A percentile compares a stretch with the other conserved stretches of the same genome.
Conservation (phyloP, 2,797 vertebrate genomes). For the Taenioides sp. region DNA sequence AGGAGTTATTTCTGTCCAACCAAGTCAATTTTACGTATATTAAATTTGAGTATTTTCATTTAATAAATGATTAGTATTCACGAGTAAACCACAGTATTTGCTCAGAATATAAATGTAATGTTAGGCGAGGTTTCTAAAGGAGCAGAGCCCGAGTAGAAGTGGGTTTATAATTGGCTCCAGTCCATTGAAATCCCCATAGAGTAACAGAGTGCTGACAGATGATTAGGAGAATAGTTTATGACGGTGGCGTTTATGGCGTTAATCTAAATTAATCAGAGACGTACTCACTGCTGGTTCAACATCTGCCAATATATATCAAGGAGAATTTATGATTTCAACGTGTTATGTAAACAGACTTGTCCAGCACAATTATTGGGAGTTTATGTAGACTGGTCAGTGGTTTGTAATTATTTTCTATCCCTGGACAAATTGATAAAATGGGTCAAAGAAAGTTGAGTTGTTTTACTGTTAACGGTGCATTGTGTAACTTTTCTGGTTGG, state of each 20-base stretch:
- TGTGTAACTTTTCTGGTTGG: no score
- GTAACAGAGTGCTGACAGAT: not conserved
- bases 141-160: not conserved
- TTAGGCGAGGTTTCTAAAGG: not conserved
- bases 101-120: not conserved
- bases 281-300: not conserved
- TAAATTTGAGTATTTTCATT: not conserved
- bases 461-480: not conserved
- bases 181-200: not conserved
- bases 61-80: conserved; percentile 1
- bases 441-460: not conserved
- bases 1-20: not conserved
- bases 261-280: conserved; percentile 7
- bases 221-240: conserved; percentile 1
- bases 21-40: not conserved
- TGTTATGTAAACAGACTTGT: not conserved
- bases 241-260: not conserved
- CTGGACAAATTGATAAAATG: not conserved
- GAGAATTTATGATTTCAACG: not conserved
- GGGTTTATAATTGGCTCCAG: conserved; percentile 2
- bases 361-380: not conserved
- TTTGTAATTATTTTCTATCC: not conserved
- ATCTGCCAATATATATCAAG: not conserved
- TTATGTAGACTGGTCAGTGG: not conserved
- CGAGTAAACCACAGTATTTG: not conserved